Evolutionary conservation across 2,888 invertebrate species (phyloP), one percentile per base, ranked within the genome.

Genomic region (Caenorhabditis sp.): DNA sequence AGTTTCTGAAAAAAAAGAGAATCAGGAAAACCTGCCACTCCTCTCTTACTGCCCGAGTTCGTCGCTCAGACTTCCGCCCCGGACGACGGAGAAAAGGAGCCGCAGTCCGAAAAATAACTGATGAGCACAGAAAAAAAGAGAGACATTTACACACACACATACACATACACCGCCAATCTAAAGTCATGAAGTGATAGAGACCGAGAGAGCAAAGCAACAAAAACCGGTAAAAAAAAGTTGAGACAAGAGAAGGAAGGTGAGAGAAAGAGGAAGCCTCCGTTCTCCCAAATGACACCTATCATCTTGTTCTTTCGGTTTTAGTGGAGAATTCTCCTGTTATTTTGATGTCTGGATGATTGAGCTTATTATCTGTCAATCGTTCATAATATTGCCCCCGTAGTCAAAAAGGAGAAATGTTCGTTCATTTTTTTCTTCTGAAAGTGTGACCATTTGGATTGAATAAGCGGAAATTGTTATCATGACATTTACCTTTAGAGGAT

Each of bases 11-110:
- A 61, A 59, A 61, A 68, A 69, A 51, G 63, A n/a, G 31, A 79
- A 70, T 58, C 56, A 64, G 35, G 68, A 79, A 70, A 72, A 79
- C 79, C 79, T 79, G 79, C 79, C 79, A 79, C 79, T 79, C 70
- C 49, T 79, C 19, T 47, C 47, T 19, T 47, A 7, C 54, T 70
- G 54, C 35, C 31, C 76, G 76, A 61, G 75, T 75, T 75, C 75
- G 75, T 38, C 41, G 49, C 24, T 24, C 54, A 68, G 54, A 68
- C 68, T 38, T 68, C 51, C 69, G 59, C 31, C 63, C 54, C 26
- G 63, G 79, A 59, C 51, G 72, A 54, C 54, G 31, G 19, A 28
- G 56, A 56, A 47, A 59, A 19, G 19, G 47, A 19, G 63, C 61
- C 41, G 51, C 54, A 31, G 54, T 54, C 59, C 51, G 79, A 79